phyloP scores from a whole-genome alignment of 2,888 invertebrate species.

The Metopia argyrocephala region DNA sequence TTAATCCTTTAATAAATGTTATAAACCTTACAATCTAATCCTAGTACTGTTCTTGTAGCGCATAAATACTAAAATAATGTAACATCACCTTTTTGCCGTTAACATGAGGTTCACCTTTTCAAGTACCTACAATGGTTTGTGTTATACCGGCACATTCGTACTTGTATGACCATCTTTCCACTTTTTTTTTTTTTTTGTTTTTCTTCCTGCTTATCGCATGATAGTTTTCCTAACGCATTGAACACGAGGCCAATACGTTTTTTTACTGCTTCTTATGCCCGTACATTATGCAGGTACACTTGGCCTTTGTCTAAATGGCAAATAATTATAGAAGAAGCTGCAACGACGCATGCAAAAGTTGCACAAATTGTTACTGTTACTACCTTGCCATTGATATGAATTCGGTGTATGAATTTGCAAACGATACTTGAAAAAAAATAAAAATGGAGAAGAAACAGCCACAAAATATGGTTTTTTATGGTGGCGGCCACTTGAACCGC shows the following conservation, averaged over 20 bases:
- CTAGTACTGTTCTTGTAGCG: neutral
- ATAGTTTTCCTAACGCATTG: constrained; percentile 24
- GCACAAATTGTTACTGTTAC: constrained; percentile 2
- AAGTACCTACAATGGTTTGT: neutral
- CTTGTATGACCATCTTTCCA: neutral
- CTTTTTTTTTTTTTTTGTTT: constrained; percentile 22
- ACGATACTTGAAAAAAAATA: neutral
- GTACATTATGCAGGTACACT: neutral
- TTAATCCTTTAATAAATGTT: too few relatives aligned
- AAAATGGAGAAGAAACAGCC: neutral
- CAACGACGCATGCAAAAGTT: constrained; percentile 24
- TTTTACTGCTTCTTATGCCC: neutral
- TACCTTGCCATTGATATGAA: neutral
- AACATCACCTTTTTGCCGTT: neutral
- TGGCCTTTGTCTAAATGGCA: neutral
- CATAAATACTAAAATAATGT: neutral
- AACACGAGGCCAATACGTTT: constrained; percentile 23
- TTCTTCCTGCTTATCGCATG: too few relatives aligned
- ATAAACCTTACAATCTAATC: too few relatives aligned
- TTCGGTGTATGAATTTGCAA: neutral
- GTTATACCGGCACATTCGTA: neutral
- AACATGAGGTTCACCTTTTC: constrained; percentile 4
- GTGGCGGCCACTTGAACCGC: constrained; percentile 55
- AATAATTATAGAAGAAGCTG: neutral
- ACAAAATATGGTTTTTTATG: constrained; percentile 53